Percentiles rank a stretch among this genome's conserved stretches.
These are phyloP conservation scores for Poeciliopsis turrubarensis DNA, from an alignment of 2,113 vertebrate species.

Conservation along the genomic window DNA sequence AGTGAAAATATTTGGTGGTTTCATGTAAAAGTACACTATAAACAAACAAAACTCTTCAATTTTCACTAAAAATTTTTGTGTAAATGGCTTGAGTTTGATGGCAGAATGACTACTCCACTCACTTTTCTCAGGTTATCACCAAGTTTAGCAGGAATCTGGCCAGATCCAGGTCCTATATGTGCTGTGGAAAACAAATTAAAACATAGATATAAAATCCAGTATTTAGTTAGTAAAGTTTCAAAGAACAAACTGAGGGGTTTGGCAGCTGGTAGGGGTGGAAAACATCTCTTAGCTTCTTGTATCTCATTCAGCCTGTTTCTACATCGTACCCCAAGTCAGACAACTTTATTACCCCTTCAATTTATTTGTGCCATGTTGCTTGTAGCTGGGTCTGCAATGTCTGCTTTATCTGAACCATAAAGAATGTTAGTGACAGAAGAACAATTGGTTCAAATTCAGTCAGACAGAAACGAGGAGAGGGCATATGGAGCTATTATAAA, in stretches of 20 bases:
- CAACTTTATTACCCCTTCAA: slow-evolving; percentile 64
- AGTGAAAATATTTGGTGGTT: too few relatives aligned
- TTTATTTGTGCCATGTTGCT: slow-evolving; percentile 62
- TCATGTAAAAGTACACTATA: too few relatives aligned
- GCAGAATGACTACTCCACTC: too few relatives aligned
- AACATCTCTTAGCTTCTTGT: slow-evolving; percentile 17
- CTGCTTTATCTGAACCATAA: slow-evolving; percentile 74
- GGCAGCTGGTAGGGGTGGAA: slow-evolving; percentile 39
- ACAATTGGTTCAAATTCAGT: slow-evolving; percentile 70
- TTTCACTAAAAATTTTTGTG: too few relatives aligned
- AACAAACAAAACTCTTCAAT: too few relatives aligned
- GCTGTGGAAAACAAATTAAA: slow-evolving; percentile 62
- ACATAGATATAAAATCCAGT: slow-evolving; percentile 40
- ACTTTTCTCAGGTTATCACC: too few relatives aligned
- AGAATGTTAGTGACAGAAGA: slow-evolving; percentile 65
- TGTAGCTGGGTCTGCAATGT: slow-evolving; percentile 41
- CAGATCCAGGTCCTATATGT: slow-evolving; percentile 51
- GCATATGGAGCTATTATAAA: slow-evolving; percentile 64
- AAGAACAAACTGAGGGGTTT: slow-evolving; percentile 24
- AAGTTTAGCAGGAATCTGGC: background rate
- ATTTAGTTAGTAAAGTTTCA: slow-evolving; percentile 66
- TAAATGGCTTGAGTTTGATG: too few relatives aligned
- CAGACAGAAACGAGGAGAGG: slow-evolving; percentile 47
- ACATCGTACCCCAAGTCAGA: slow-evolving; percentile 45
- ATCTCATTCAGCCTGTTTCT: slow-evolving; percentile 20